These are phyloP conservation scores for Periphyllus acericola DNA, from an alignment of 2,888 invertebrate species.

Conservation along the genomic window DNA sequence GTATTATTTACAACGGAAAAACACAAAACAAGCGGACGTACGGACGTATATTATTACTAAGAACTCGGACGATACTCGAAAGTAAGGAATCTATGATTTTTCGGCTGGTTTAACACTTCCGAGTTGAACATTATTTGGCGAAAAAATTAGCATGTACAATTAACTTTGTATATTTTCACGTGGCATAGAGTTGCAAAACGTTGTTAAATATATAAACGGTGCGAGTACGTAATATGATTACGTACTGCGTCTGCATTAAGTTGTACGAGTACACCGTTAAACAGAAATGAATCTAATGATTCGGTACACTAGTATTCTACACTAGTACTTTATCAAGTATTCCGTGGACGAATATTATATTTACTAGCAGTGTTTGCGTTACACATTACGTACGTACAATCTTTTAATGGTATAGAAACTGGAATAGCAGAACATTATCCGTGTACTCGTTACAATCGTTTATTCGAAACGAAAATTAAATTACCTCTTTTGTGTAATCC, in stretches of 20 bases:
- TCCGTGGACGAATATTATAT: not conserved
- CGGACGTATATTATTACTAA: not conserved
- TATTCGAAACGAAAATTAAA: not conserved
- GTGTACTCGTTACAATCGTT: not conserved
- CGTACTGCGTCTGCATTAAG: too few species aligned
- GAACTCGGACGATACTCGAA: not conserved
- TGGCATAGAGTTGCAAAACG: too few species aligned
- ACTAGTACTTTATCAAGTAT: not conserved
- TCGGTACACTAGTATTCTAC: too few species aligned
- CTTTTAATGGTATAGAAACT: not conserved
- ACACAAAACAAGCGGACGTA: not conserved
- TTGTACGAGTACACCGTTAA: too few species aligned
- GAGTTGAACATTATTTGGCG: not conserved
- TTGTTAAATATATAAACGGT: too few species aligned
- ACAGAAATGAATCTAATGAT: not conserved
- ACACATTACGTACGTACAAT: not conserved
- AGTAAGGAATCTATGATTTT: not conserved
- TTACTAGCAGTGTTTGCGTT: not conserved
- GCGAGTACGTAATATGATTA: too few species aligned
- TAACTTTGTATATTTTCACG: too few species aligned
- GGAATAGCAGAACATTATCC: not conserved
- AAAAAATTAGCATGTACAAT: too few species aligned
- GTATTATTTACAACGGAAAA: not conserved
- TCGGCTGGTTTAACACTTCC: not conserved
- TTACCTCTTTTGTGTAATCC: too few species aligned